Base-by-base conservation (phyloP, 2,888 invertebrate species). In the Andrena haemorrhoa region DNA sequence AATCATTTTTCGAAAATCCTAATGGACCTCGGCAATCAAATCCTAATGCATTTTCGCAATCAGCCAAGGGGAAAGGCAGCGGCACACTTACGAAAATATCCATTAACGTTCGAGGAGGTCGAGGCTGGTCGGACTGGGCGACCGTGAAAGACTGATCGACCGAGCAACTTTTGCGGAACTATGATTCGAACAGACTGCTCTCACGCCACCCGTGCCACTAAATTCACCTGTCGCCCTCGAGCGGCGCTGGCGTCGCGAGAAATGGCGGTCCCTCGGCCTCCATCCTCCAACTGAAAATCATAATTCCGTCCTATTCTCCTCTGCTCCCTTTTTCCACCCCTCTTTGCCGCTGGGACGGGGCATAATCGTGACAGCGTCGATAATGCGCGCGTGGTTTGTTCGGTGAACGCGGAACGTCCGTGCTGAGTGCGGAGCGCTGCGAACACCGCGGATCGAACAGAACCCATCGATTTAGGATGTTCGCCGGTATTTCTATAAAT, bases 1-100 rank as follows among this genome's bases (percentile, higher is more conserved):
- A 61, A 31, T 73, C 65, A 61, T 77, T 73, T 72, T 61, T 23
- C n/a, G 20, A 76, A 78, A 72, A 78, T 78, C 61, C 63, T 80
- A 80, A 78, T 78, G 78, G 78, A 78, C n/a, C 72, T 49, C 56
- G 35, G 53, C 72, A 72, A 80, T 80, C 63, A 78, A 78, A 71
- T 72, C 80, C 72, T 80, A 80, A 80, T 80, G 80, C 80, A 68
- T 68, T 72, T 80, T 78, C 68, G 72, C 71, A 78, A 80, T 78
- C 78, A 78, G 49, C 53, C 63, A 29, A n/a, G 61, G 26, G 26
- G 33, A 29, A 49, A 77, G 23, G 26, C 10, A 78, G 78, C 33
- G 20, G 53, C 72, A 68, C 77, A 23, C 70, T 79, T 79, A 71
- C 72, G 72, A 71, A 68, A 53, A 78, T 68, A 68, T 80, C 78